Evolutionary conservation across 2,888 invertebrate genomes (phyloP).

Genomic region (Leptinotarsa tumamoca): DNA sequence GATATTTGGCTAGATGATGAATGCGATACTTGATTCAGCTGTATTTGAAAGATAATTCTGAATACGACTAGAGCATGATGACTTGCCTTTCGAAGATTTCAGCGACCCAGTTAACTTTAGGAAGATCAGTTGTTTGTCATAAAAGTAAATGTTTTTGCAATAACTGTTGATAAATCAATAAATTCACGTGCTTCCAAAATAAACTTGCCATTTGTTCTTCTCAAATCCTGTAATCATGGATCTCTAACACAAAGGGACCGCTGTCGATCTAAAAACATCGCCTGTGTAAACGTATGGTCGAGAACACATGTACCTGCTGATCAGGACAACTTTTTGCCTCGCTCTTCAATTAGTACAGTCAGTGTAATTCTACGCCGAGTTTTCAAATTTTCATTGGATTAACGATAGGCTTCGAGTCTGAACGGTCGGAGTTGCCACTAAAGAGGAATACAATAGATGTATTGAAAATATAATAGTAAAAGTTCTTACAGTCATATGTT

Average conservation of each 20-base stretch:
- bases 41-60: too few species aligned
- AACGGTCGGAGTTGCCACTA: constrained; percentile 14
- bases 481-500: too few species aligned
- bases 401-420: constrained; percentile 40
- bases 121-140: too few species aligned
- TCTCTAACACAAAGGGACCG: constrained; percentile 44
- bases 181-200: constrained; percentile 30
- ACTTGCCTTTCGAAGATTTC: too few species aligned
- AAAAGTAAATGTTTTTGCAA: too few species aligned
- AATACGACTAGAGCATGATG: too few species aligned
- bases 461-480: not conserved
- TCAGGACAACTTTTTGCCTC: constrained; percentile 57
- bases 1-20: too few species aligned
- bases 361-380: constrained; percentile 36
- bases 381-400: constrained; percentile 29
- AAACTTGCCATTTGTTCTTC: constrained; percentile 33
- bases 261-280: constrained; percentile 60
- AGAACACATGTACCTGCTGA: constrained; percentile 61
- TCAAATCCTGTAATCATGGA: constrained; percentile 35
- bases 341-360: constrained; percentile 56
- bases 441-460: not conserved
- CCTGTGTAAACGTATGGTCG: constrained; percentile 55
- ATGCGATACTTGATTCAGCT: too few species aligned
- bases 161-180: constrained; percentile 32
- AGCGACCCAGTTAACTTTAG: too few species aligned